phyloP scores from a whole-genome alignment of 2,888 invertebrate genomes.

The Orthosia incerta region DNA sequence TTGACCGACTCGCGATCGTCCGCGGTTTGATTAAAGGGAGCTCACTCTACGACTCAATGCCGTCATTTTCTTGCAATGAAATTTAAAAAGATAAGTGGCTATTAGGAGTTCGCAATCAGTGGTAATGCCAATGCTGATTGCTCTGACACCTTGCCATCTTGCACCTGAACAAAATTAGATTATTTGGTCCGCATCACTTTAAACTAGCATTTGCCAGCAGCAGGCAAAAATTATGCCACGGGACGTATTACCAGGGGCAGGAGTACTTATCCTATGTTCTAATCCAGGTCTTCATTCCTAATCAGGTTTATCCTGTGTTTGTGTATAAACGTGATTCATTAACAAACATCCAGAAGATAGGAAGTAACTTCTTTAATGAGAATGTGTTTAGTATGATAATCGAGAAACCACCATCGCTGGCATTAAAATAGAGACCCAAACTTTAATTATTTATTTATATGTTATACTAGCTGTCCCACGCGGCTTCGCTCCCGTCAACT shows the following conservation, averaged over 20 bases:
- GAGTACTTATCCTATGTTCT: no score
- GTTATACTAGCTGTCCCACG: no score
- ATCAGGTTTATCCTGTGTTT: no score
- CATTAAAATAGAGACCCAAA: not conserved
- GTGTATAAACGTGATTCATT: no score
- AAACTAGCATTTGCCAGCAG: no score
- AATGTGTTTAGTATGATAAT: not conserved
- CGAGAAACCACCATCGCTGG: not conserved
- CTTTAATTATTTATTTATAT: not conserved
- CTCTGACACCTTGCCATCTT: not conserved
- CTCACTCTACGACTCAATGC: constrained; percentile 26
- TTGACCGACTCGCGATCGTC: constrained; percentile 2
- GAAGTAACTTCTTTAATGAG: no score
- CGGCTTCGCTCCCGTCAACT: no score
- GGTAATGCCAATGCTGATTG: constrained; percentile 14
- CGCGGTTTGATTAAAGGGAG: constrained; percentile 9
- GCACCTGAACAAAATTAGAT: not conserved
- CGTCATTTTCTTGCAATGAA: constrained; percentile 12
- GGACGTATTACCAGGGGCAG: no score
- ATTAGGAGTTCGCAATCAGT: constrained; percentile 27
- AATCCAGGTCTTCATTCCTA: no score
- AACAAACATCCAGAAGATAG: no score
- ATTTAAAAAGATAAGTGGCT: constrained; percentile 45
- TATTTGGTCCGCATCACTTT: no score
- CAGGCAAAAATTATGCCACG: no score